These are phyloP conservation scores for Pteropus alecto DNA, from an alignment of 2,113 vertebrate genomes.

Conservation along the genomic window DNA sequence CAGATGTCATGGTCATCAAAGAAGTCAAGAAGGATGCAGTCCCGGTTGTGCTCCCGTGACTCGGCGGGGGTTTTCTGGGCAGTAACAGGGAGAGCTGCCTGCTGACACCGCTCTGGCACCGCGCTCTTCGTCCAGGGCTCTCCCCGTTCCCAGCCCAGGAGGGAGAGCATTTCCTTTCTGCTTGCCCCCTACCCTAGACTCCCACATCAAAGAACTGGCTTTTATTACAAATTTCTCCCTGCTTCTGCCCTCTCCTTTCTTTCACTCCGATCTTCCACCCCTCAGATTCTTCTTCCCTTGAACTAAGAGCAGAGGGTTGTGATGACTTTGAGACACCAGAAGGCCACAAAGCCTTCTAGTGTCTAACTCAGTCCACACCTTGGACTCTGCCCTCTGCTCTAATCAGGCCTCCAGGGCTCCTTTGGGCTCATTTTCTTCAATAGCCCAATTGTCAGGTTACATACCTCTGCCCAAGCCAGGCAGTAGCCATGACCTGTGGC, in stretches of 20 bases:
- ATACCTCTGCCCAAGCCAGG: too few species aligned
- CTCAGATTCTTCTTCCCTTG: background rate
- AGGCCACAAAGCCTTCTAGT: background rate
- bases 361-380: background rate
- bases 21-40: slow-evolving; percentile 95
- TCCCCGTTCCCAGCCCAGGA: background rate
- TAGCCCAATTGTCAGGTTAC: background rate
- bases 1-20: slow-evolving; percentile 99
- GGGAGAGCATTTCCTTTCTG: too few species aligned
- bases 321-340: background rate
- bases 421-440: background rate
- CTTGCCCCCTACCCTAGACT: background rate
- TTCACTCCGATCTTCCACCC: background rate
- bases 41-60: slow-evolving; percentile 96
- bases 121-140: background rate
- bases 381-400: background rate
- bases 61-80: slow-evolving; percentile 96
- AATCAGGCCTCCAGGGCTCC: background rate
- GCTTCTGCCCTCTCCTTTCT: background rate
- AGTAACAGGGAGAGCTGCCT: background rate
- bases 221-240: background rate
- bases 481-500: fast-evolving
- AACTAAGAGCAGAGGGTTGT: background rate
- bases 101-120: background rate
- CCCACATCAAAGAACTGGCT: background rate